Evolutionary conservation across 2,113 vertebrate genomes (phyloP), one percentile per base, ranked within the genome.

Genomic region (Centropus bengalensis): DNA sequence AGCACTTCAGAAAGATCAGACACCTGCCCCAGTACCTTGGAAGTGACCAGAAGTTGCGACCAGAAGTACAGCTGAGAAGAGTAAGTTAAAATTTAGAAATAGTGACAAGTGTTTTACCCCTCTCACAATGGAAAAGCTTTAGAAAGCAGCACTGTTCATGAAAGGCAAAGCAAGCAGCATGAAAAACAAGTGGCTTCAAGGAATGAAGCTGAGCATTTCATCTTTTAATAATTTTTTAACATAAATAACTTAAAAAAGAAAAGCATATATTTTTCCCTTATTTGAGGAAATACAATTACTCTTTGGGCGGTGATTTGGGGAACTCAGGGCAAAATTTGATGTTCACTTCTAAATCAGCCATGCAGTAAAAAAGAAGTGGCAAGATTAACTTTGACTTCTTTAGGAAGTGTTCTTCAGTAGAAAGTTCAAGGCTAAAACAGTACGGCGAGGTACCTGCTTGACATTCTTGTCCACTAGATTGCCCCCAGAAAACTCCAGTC

Each of bases 361-460:
- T 26, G 21, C 30, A 47, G 33, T 33, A 58, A 10, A 45, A 66
- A 51, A 51, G 19, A 32, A 40, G 15, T 5, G 36, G 8, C 22
- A 54, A n/a, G 36, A 54, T 74, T 86, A 93, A 81, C 71, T 47
- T 38, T 63, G 26, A 77, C 51, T 74, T 90, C 26, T 66, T 91
- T 33, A 59, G 8, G 18, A 74, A 76, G 36, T 12, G 6, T 27
- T 47, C 27, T 12, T 54, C 11, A 62, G 45, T 18, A 86, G 17
- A 38, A 80, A 86, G 47, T 84, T 82, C 74, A 91, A 88, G 64
- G 56, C 52, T 78, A 47, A 80, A 94, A 17, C 0, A 78, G 28
- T 3, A 51, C 30, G 55, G 5, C 32, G 32, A 88, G 42, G 28
- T 33, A 94, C 32, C 18, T 67, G 56, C 81, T 33, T 68, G 60